Base-by-base conservation (phyloP, 2,113 vertebrate genomes). In the Antigone vipio region DNA sequence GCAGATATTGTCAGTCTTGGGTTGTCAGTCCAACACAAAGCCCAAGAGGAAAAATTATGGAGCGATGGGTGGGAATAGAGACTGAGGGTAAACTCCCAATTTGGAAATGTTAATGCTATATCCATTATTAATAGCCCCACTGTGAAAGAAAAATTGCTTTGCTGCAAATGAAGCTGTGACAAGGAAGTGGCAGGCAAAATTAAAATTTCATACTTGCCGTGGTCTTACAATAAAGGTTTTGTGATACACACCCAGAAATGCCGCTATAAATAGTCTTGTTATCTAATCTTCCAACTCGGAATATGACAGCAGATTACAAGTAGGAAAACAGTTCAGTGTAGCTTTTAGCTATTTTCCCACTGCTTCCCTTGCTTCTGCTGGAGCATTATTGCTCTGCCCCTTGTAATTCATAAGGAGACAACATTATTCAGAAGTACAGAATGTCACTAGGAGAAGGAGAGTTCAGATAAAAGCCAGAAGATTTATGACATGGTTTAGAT, bases 401-500 rank as follows among this genome's bases (percentile, higher is more conserved):
- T 85, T 92, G 81, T 96, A 94, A 94, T 96, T 96, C 87, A 74
- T 69, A 74, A 34, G 91, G 75, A 97, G 86, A 84, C 90, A 94
- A 82, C 58, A 21, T 96, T 95, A 96, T 96, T 96, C 93, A 95
- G 68, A 59, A 90, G 81, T 93, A 95, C 76, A 94, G 84, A 93
- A 76, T 92, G 89, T 94, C 91, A 92, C 71, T 52, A 85, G 68
- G 72, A 95, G 92, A 49, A 89, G 93, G 80, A 94, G 47, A 83
- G 86, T 80, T 94, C 90, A 95, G 92, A 89, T 88, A 95, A 96
- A 96, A 77, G 63, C 63, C 74, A 50, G 82, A 91, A 93, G 93
- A 96, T 96, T 97, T 96, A 97, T 97, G 94, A 85, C 95, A 92
- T 72, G 63, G 80, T 95, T 97, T 93, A 96, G 94, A 93, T 94